These are phyloP conservation scores for Grantiella picta DNA, from an alignment of 2,113 vertebrate species.

Conservation along the genomic window DNA sequence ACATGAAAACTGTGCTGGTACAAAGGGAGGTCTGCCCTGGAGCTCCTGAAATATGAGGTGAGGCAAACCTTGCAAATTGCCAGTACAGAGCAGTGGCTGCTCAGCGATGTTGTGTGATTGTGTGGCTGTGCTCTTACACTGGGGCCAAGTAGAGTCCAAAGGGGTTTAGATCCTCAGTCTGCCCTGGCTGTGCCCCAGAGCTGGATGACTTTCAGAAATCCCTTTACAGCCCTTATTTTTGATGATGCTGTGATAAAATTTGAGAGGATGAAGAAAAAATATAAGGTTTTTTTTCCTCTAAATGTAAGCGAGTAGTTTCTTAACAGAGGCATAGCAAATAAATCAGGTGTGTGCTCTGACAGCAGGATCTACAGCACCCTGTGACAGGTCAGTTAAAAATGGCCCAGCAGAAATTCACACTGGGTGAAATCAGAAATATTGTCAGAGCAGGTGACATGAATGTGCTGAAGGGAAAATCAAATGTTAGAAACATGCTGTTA, in stretches of 20 bases:
- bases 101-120: background rate
- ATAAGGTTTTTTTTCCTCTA: background rate
- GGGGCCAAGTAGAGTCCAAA: background rate
- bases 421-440: background rate
- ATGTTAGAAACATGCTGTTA: background rate
- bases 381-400: background rate
- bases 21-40: background rate
- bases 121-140: background rate
- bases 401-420: background rate
- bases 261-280: background rate
- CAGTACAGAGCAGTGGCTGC: background rate
- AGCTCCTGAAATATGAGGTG: background rate
- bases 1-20: background rate
- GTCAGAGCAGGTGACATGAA: background rate
- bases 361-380: background rate
- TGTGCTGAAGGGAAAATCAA: background rate
- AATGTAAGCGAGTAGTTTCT: background rate
- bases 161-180: background rate
- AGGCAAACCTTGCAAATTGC: background rate
- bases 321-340: background rate
- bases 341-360: background rate
- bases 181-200: background rate
- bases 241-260: background rate
- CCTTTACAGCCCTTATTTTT: background rate
- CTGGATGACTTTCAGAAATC: background rate